Base-by-base conservation (phyloP, 92 coral and sea anemone genomes). In the Meandrina meandrites region DNA sequence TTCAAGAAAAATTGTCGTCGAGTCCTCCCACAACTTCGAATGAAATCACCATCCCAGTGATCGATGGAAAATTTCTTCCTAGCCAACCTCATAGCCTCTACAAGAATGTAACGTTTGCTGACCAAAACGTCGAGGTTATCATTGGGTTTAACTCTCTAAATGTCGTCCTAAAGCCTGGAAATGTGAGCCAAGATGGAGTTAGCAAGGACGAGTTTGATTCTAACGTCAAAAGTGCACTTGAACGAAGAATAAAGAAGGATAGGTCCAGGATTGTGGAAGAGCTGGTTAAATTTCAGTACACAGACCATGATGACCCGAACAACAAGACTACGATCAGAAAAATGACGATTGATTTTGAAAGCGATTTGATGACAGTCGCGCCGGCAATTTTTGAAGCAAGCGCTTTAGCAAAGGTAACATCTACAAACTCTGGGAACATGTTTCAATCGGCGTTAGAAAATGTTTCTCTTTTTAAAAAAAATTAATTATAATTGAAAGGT, bases 301-400 rank as follows among this genome's bases (percentile, higher is more conserved):
- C 86, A 48, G 79, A 50, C 37, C 79, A 71, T 27, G 18, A 22
- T 24, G 40, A 81, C 3, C 77, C 86, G 5, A 40, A 68, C 77
- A 66, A 45, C 86, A 51, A 18, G 32, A 71, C 48, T 1, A 42
- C 79, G 21, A 71, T 31, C 37, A 50, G 67, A 12, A 5, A 54
- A 32, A 45, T 32, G 78, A 21, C 50, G 86, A 22, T 71, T 11
- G 56, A 83, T 30, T 32, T 83, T 83, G n/a, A 70, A 56, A 71
- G 24, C 34, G 86, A 83, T 18, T 30, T 74, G 2, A 71, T 70
- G 69, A 1, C 22, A 5, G 67, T 83, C 1, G 79, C 86, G 13
- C 86, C 86, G 56, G 42, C 78, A 57, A 48, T 83, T 6, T 83
- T 70, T 74, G 71, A 71, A n/a, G 86, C 79, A 22, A 73, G 50